phyloP scores from a whole-genome alignment of 2,113 vertebrate species.

The Stegastes partitus region DNA sequence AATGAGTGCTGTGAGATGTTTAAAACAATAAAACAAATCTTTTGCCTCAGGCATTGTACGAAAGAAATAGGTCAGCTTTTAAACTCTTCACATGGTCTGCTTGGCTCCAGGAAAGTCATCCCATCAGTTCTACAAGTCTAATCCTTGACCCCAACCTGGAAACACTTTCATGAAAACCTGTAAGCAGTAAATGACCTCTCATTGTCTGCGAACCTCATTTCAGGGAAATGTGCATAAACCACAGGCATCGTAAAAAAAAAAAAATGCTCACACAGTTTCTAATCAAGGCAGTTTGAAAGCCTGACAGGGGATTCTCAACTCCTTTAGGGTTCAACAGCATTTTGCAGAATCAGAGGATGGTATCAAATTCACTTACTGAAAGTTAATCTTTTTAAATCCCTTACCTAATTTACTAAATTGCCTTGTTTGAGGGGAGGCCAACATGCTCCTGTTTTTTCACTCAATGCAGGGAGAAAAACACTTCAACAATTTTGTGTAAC shows the following conservation, averaged over 20 bases:
- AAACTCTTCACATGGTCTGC: slow-evolving; percentile 1
- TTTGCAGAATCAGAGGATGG: neutral
- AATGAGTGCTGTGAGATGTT: neutral
- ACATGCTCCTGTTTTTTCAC: neutral
- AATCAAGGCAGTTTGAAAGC: slow-evolving; percentile 11
- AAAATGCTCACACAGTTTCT: slow-evolving; percentile 6
- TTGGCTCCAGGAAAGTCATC: slow-evolving; percentile 36
- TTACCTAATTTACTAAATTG: neutral
- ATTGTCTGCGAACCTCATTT: slow-evolving; percentile 28
- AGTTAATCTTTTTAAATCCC: neutral
- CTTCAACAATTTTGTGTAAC: no score
- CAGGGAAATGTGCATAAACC: slow-evolving; percentile 30
- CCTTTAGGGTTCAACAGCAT: neutral
- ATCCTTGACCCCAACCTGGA: slow-evolving; percentile 48
- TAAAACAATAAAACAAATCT: neutral
- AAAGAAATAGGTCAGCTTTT: slow-evolving; percentile 24
- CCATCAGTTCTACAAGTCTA: slow-evolving; percentile 34
- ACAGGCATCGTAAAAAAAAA: slow-evolving; percentile 23
- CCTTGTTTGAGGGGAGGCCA: neutral
- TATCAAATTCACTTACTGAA: slow-evolving; percentile 3
- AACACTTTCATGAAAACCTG: slow-evolving; percentile 40
- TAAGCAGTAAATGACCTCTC: slow-evolving; percentile 28
- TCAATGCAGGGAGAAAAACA: neutral
- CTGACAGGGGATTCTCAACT: slow-evolving; percentile 2
- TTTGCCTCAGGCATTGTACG: neutral